A percentile compares a stretch with the other conserved stretches of the same genome.
phyloP scores from a whole-genome alignment of 2,888 invertebrate genomes.

The Cheilosia soror region DNA sequence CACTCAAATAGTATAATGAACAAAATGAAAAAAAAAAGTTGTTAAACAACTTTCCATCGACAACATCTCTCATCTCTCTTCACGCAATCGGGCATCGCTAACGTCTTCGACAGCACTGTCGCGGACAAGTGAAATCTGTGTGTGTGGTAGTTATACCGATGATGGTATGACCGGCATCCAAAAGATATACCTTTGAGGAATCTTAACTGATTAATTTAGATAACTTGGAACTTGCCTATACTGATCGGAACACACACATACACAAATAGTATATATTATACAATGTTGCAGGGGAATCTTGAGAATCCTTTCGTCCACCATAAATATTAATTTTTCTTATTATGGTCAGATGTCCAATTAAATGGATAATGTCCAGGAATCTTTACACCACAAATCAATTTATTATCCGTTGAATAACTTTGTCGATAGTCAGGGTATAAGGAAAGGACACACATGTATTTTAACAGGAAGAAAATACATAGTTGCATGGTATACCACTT shows the following conservation, averaged over 20 bases:
- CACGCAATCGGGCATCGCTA: not conserved
- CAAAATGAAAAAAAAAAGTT: conserved; percentile 34
- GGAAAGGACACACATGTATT: not conserved
- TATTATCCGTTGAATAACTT: not conserved
- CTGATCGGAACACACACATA: not conserved
- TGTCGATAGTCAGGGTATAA: not conserved
- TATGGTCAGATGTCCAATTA: conserved; percentile 21
- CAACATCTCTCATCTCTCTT: conserved; percentile 57
- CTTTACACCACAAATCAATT: not conserved
- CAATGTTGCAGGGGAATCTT: conserved; percentile 14
- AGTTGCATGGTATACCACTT: too few relatives aligned
- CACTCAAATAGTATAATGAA: conserved; percentile 27
- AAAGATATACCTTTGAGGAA: conserved; percentile 10
- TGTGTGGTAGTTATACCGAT: conserved; percentile 2
- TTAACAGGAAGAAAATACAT: too few relatives aligned
- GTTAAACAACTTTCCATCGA: conserved; percentile 70
- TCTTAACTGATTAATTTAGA: conserved; percentile 41
- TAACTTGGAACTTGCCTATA: not conserved
- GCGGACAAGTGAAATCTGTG: conserved; percentile 39
- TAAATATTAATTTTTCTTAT: not conserved
- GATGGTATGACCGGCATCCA: conserved; percentile 29
- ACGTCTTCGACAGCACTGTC: not conserved
- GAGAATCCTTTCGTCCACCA: too few relatives aligned
- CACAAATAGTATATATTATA: conserved; percentile 1
- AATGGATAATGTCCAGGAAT: conserved; percentile 6